Evolutionary conservation across 2,113 vertebrate genomes (phyloP).

Genomic region (Rhea americana): DNA sequence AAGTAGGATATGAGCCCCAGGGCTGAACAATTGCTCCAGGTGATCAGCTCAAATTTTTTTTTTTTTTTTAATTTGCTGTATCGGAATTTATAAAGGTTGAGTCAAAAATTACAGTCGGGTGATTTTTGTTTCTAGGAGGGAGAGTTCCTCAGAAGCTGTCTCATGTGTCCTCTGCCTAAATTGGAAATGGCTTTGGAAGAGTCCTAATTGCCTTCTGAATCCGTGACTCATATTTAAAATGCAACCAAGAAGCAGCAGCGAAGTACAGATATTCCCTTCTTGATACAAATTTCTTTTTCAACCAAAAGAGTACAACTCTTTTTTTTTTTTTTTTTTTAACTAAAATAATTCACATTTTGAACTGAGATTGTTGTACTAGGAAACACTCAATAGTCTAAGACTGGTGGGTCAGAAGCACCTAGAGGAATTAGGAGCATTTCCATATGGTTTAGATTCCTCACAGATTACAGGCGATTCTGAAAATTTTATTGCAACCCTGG

Average conservation of each 20-base stretch:
- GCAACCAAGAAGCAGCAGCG: background rate
- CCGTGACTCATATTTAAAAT: background rate
- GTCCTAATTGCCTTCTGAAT: background rate
- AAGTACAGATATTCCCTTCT: background rate
- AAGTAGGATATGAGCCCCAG: slow-evolving; percentile 15
- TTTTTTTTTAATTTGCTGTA: background rate
- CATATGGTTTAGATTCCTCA: slow-evolving; percentile 46
- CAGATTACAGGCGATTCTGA: slow-evolving; percentile 49
- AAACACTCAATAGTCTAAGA: background rate
- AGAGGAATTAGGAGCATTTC: slow-evolving; percentile 41
- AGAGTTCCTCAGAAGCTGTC: background rate
- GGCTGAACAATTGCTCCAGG: background rate
- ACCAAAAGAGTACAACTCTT: background rate
- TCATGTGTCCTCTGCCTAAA: background rate
- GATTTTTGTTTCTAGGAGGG: background rate
- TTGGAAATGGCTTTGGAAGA: background rate
- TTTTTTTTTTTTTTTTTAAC: background rate
- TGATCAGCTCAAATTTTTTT: background rate
- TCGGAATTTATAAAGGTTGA: background rate
- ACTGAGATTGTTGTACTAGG: background rate
- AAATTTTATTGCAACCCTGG: slow-evolving; percentile 40
- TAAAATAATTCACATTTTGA: slow-evolving; percentile 7
- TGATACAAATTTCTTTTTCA: background rate
- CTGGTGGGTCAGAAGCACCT: background rate
- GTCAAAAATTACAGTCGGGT: background rate